phyloP scores from a whole-genome alignment of 2,888 invertebrate species.

The Belgica antarctica region DNA sequence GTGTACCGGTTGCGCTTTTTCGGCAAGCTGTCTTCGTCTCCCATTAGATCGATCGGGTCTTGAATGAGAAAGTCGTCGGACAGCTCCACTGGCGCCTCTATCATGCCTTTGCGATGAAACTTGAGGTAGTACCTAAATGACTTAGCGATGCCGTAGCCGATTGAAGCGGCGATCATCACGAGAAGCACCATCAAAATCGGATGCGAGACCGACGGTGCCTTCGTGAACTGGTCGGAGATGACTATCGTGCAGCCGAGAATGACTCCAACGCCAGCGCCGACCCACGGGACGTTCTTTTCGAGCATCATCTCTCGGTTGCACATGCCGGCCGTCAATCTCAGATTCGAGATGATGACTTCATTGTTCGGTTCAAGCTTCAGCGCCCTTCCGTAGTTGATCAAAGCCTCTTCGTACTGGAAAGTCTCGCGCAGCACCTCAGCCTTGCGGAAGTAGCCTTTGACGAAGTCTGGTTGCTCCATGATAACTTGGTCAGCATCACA shows the following conservation, averaged over 20 bases:
- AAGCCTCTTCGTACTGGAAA: conserved; percentile 65
- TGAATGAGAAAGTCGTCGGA: conserved; percentile 48
- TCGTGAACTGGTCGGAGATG: conserved; percentile 66
- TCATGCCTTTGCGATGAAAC: conserved; percentile 57
- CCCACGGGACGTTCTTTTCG: conserved; percentile 71
- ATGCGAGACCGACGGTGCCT: conserved; percentile 61
- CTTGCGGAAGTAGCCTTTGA: conserved; percentile 66
- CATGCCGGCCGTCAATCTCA: conserved; percentile 60
- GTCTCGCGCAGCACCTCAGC: conserved; percentile 71
- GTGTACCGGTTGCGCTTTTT: conserved; percentile 61
- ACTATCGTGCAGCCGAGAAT: conserved; percentile 66
- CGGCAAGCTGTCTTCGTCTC: conserved; percentile 50
- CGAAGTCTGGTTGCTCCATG: conserved; percentile 63
- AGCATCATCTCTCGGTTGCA: conserved; percentile 63
- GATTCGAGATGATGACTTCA: conserved; percentile 63
- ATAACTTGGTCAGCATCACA: conserved; percentile 77
- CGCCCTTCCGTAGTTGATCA: conserved; percentile 67
- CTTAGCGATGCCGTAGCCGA: conserved; percentile 68
- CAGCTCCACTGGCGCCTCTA: conserved; percentile 59
- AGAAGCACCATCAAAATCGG: conserved; percentile 70
- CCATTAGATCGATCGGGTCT: conserved; percentile 46
- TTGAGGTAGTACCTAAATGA: conserved; percentile 58
- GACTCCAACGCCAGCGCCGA: conserved; percentile 71
- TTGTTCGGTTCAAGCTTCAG: conserved; percentile 63
- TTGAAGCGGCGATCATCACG: conserved; percentile 64